Conservation (phyloP, 1,140 invertebrate species). For the Goniozus legneri region DNA sequence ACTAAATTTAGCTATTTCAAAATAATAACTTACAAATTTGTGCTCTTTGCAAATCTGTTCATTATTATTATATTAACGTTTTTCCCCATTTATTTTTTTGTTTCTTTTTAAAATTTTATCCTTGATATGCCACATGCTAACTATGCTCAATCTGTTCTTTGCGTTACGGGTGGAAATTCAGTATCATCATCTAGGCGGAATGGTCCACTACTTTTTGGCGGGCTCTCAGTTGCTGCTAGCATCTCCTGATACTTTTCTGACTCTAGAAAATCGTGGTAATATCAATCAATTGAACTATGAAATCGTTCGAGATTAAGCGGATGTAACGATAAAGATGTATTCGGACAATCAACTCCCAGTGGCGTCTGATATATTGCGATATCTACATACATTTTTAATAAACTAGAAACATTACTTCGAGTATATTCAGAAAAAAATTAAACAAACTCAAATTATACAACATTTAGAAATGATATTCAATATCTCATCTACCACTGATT, state of each 20-base stretch:
- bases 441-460: too few species aligned
- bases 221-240: constrained; percentile 64
- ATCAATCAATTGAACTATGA: too few species aligned
- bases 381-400: constrained; percentile 1
- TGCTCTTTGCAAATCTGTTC: too few species aligned
- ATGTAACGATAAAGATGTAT: constrained; percentile 34
- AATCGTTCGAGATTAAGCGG: too few species aligned
- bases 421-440: too few species aligned
- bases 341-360: constrained; percentile 16
- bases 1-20: too few species aligned
- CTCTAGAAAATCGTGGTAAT: constrained; percentile 58
- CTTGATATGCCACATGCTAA: background rate
- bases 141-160: constrained; percentile 59
- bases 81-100: constrained; percentile 3
- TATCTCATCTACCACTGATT: constrained; percentile 17
- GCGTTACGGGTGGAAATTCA: constrained; percentile 79
- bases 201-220: constrained; percentile 58
- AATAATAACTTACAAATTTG: too few species aligned
- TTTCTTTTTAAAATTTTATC: background rate
- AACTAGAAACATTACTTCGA: too few species aligned
- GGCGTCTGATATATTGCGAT: constrained; percentile 22
- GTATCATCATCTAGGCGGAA: constrained; percentile 76
- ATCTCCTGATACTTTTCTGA: constrained; percentile 76
- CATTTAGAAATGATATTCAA: too few species aligned
- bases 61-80: background rate